Evolutionary conservation across 2,113 vertebrate species (phyloP).

Genomic region (Eubucco bourcierii): DNA sequence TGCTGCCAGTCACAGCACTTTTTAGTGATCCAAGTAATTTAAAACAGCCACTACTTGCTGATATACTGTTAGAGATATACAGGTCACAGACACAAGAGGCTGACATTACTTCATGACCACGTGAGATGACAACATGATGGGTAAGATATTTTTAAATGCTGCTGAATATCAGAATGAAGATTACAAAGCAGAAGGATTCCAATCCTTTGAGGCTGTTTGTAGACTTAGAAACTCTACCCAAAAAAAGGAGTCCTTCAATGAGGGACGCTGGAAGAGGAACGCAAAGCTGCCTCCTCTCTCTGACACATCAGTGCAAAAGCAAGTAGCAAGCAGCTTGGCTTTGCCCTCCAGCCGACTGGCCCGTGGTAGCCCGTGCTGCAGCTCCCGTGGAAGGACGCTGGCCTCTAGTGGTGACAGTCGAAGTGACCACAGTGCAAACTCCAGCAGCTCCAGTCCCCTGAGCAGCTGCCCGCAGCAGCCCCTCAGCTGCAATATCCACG

Average conservation of each 20-base stretch:
- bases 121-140: not conserved
- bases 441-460: accelerated
- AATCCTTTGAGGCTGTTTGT: not conserved
- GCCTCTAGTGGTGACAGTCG: not conserved
- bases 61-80: not conserved
- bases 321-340: not conserved
- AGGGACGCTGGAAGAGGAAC: not conserved
- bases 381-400: not conserved
- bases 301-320: not conserved
- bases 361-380: not conserved
- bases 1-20: not conserved
- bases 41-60: not conserved
- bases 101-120: not conserved
- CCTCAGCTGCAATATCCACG: accelerated
- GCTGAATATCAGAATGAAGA: not conserved
- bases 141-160: not conserved
- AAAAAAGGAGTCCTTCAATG: not conserved
- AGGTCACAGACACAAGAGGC: not conserved
- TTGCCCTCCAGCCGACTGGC: not conserved
- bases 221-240: not conserved
- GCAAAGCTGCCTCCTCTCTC: not conserved
- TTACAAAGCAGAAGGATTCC: not conserved
- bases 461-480: not conserved
- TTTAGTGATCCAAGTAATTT: not conserved
- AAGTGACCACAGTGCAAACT: not conserved